Base-by-base conservation (phyloP, 2,113 vertebrate genomes). In the Callopanchax toddi region DNA sequence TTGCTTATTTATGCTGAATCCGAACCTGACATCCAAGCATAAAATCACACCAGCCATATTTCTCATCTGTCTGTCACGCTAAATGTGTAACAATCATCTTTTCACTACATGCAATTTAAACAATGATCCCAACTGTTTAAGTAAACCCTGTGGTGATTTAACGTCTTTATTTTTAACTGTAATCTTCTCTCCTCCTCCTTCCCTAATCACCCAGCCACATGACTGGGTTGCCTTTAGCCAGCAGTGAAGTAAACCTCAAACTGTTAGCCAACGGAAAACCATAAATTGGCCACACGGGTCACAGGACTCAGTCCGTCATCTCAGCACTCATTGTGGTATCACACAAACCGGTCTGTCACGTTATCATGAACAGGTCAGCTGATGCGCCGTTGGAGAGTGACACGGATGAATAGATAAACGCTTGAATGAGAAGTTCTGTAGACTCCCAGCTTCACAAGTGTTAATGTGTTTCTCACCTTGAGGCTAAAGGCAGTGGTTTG, bases 391-490 rank as follows among this genome's bases (percentile, higher is more conserved):
- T 11, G 42, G 54, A 1, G 8, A 70, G 48, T 60, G 74, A 73
- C 17, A 36, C 53, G 29, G 8, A 37, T 76, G 53, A 88, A 71
- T 21, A 53, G 12, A 66, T 64, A 76, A 46, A 26, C 21, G 49
- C 25, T 56, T 6, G 9, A 68, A 64, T 71, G 29, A 69, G 67
- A 13, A 52, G 21, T 39, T 61, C 71, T 67, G 49, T 48, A 53
- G 49, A 56, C 42, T 52, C 65, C 78, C 54, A 59, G 53, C 57
- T 83, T 63, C 60, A 63, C 72, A 67, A 42, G 67, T 78, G 76
- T 85, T 87, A 87, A 91, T 86, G 79, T 67, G 64, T 84, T 89
- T 90, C 68, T 81, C 84, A 85, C 88, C 80, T 89, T 62, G 1
- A 65, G 76, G 84, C 71, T 76, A 82, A 53, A 85, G 63, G 58